Conservation (phyloP, 2,113 vertebrate genomes). For the Ceratotherium simum region DNA sequence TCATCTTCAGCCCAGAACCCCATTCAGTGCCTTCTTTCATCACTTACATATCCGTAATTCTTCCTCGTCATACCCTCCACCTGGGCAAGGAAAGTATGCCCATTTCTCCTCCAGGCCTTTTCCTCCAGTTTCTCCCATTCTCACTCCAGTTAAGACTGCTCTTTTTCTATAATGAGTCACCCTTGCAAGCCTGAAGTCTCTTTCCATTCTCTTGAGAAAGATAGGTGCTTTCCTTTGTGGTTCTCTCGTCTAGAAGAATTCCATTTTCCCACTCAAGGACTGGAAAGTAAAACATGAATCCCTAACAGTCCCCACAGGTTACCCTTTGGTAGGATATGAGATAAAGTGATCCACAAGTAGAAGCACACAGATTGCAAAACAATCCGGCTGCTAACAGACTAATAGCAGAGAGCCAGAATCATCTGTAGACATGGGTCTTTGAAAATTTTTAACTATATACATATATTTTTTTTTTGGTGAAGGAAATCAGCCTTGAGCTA, state of each 20-base stretch:
- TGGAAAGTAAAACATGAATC: background rate
- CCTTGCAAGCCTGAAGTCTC: background rate
- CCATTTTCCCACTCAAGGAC: background rate
- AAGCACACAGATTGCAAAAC: background rate
- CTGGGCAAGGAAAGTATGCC: background rate
- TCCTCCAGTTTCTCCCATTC: background rate
- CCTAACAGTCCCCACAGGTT: background rate
- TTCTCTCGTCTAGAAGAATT: background rate
- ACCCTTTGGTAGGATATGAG: background rate
- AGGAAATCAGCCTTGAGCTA: too few relatives aligned
- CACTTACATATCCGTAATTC: fast-evolving
- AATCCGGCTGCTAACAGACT: background rate
- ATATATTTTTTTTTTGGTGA: too few relatives aligned
- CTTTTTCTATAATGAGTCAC: background rate
- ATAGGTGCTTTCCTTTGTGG: background rate
- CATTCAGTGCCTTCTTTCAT: background rate
- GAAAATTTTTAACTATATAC: background rate
- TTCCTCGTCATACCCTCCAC: background rate
- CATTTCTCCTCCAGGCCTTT: background rate
- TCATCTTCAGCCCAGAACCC: background rate
- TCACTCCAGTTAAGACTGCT: background rate
- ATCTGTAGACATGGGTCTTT: background rate
- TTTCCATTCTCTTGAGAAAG: slow-evolving; percentile 30
- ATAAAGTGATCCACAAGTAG: background rate
- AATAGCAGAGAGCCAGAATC: background rate